These are phyloP conservation scores for Andrena fulva DNA, from an alignment of 2,888 invertebrate genomes.

Conservation along the genomic window DNA sequence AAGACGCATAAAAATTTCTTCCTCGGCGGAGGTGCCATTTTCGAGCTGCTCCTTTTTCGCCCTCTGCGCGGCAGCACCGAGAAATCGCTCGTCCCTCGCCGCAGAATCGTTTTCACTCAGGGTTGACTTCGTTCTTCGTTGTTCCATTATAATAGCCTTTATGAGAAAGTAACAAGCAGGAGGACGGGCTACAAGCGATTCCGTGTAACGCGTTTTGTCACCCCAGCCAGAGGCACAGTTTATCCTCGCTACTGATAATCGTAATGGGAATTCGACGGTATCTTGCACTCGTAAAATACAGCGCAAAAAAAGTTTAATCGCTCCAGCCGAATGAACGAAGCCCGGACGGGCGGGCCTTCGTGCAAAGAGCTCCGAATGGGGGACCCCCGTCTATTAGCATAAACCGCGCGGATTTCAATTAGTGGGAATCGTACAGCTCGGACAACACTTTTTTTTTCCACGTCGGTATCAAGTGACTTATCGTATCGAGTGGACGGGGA, in stretches of 20 bases:
- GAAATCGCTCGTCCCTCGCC: slow-evolving; percentile 22
- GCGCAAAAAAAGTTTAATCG: too few species aligned
- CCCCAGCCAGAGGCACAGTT: background rate
- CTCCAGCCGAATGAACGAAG: background rate
- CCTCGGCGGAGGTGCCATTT: slow-evolving; percentile 17
- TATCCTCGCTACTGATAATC: background rate
- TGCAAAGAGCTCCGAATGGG: background rate
- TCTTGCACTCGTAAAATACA: too few species aligned
- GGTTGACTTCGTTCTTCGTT: background rate
- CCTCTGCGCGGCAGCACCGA: slow-evolving; percentile 7
- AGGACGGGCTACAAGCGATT: background rate
- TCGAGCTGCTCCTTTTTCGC: background rate
- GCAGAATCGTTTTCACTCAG: slow-evolving; percentile 4
- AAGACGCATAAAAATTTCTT: slow-evolving; percentile 54
- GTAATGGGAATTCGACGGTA: slow-evolving; percentile 2
- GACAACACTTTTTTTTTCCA: background rate
- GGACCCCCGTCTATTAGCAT: slow-evolving; percentile 8
- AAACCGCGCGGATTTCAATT: slow-evolving; percentile 6
- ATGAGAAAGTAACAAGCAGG: background rate
- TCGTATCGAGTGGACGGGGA: background rate
- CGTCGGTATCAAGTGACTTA: background rate
- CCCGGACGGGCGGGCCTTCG: too few species aligned
- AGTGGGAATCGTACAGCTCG: background rate
- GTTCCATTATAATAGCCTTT: background rate
- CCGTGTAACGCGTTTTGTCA: background rate